Percentiles rank a stretch among this genome's conserved stretches.
Evolutionary conservation across 2,888 invertebrate genomes (phyloP).

Genomic region (Catocala fraxini): DNA sequence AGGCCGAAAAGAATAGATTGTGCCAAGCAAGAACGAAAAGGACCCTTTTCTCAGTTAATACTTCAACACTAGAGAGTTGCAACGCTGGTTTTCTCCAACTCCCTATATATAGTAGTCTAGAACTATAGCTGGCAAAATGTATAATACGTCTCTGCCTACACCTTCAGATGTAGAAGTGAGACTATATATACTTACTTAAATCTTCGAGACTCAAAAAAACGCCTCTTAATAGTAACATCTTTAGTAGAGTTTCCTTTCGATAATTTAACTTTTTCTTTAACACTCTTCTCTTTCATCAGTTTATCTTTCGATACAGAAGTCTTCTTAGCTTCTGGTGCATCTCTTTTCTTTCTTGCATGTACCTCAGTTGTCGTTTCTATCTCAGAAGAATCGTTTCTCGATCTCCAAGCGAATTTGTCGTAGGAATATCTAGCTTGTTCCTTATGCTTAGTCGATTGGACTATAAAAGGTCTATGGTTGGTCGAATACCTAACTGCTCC

Average conservation of each 20-base stretch:
- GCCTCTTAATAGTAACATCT: constrained; percentile 3
- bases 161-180: too few species aligned
- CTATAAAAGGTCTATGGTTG: constrained; percentile 58
- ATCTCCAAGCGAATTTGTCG: neutral
- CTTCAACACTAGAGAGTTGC: too few species aligned
- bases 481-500: constrained; percentile 59
- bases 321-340: constrained; percentile 1
- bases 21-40: too few species aligned
- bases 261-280: constrained; percentile 1
- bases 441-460: constrained; percentile 56
- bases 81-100: too few species aligned
- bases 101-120: too few species aligned
- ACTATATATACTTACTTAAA: constrained; percentile 8
- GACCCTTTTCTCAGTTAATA: too few species aligned
- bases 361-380: constrained; percentile 1
- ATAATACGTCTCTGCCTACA: too few species aligned
- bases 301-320: constrained; percentile 5
- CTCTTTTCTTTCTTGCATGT: constrained; percentile 11
- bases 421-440: constrained; percentile 19
- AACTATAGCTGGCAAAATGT: too few species aligned
- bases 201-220: constrained; percentile 11
- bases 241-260: neutral
- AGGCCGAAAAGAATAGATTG: too few species aligned
- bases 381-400: constrained; percentile 6
- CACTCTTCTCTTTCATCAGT: constrained; percentile 6